Conservation (phyloP, 2,888 invertebrate species). For the Drosophila seclusa region DNA sequence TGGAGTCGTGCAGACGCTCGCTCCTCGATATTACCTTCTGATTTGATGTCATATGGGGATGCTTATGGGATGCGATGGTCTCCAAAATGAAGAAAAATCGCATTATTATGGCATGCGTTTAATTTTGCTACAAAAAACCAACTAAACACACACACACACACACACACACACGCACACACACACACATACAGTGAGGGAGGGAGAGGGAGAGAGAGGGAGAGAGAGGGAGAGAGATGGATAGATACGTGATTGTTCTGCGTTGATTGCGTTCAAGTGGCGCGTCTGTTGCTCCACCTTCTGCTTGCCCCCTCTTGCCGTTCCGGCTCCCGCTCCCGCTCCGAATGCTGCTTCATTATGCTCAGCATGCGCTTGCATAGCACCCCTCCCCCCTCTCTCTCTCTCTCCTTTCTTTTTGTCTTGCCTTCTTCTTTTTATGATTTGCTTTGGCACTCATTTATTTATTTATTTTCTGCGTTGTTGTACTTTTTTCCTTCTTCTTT, state of each 20-base stretch:
- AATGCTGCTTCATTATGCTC: conserved; percentile 58
- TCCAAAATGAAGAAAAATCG: conserved; percentile 69
- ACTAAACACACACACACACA: conserved; percentile 9
- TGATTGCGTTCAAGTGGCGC: conserved; percentile 63
- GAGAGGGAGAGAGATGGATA: neutral
- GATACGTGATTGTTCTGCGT: conserved; percentile 57
- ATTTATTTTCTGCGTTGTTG: conserved; percentile 35
- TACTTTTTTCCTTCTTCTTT: conserved; percentile 10
- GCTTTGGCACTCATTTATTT: conserved; percentile 59
- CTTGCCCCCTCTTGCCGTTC: neutral
- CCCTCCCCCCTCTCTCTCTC: neutral
- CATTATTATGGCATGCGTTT: conserved; percentile 78
- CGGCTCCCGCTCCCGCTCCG: neutral
- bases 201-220: too few relatives aligned
- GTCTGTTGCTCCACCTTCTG: conserved; percentile 30
- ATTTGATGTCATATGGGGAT: conserved; percentile 38
- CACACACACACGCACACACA: conserved; percentile 2
- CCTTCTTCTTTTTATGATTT: conserved; percentile 56
- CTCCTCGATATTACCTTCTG: conserved; percentile 7
- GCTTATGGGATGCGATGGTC: conserved; percentile 25
- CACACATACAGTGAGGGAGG: neutral
- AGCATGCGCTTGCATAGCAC: conserved; percentile 23
- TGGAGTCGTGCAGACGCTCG: neutral
- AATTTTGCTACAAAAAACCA: conserved; percentile 61
- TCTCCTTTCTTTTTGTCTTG: conserved; percentile 10